Percentiles rank a stretch among this genome's conserved stretches.
Conservation (phyloP, 2,113 vertebrate species). For the Leiothrix lutea region DNA sequence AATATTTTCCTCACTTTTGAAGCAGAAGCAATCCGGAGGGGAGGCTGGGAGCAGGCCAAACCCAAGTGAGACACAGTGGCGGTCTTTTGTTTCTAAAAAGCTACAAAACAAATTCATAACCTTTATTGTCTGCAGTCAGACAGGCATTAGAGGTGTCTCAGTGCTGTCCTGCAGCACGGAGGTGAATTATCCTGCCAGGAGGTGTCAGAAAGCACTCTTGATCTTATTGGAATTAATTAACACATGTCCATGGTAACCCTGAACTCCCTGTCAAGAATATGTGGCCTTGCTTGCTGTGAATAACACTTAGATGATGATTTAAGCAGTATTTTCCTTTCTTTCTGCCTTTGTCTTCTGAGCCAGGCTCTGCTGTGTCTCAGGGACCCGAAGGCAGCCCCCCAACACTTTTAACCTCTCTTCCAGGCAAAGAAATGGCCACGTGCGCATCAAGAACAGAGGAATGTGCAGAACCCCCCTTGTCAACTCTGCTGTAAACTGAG, state of each 20-base stretch:
- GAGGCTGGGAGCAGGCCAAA: neutral
- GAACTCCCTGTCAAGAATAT: constrained; percentile 9
- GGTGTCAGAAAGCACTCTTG: neutral
- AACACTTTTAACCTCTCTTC: neutral
- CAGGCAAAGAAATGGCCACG: neutral
- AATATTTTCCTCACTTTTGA: neutral
- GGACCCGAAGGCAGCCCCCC: neutral
- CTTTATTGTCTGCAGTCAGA: neutral
- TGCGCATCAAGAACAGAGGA: constrained; percentile 38
- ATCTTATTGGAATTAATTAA: constrained; percentile 31
- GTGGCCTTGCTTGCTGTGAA: neutral
- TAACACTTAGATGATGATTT: neutral
- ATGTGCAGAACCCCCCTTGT: neutral
- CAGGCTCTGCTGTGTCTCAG: neutral
- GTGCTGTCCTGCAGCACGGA: neutral
- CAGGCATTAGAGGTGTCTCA: neutral
- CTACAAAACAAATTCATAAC: neutral
- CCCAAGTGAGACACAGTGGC: neutral
- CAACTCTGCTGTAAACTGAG: neutral
- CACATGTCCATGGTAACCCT: constrained; percentile 18
- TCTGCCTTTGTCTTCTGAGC: neutral
- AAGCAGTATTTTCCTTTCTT: neutral
- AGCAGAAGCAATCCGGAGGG: neutral
- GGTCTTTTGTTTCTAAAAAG: neutral
- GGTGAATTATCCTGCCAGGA: constrained; percentile 21